These are phyloP conservation scores for Hephaestus fuliginosus DNA, from an alignment of 2,797 vertebrate genomes.

Conservation along the genomic window DNA sequence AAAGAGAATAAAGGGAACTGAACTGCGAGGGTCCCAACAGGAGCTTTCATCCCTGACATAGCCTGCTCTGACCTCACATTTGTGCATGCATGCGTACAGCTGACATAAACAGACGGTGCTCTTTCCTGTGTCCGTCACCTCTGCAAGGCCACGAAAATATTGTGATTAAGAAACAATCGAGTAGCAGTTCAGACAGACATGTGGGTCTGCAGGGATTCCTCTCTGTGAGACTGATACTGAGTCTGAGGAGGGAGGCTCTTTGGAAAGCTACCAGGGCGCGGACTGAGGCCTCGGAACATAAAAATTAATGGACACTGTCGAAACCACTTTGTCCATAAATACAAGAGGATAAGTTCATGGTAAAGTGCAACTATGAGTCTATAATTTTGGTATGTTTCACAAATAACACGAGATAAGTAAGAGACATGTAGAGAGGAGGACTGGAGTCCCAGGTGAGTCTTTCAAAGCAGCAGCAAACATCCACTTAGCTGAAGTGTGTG, in stretches of 20 bases:
- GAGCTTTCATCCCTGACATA: constrained; percentile 47
- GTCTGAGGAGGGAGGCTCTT: constrained; percentile 47
- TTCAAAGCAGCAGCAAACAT: constrained; percentile 9
- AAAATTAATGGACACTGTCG: constrained; percentile 52
- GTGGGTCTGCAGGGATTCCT: constrained; percentile 52
- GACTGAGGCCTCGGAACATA: constrained; percentile 50
- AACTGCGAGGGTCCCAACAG: constrained; percentile 54
- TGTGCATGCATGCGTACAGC: constrained; percentile 7
- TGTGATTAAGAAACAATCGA: constrained; percentile 82
- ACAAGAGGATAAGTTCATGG: constrained; percentile 6
- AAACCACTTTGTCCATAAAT: constrained; percentile 58
- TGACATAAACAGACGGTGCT: constrained; percentile 29
- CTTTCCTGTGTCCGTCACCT: constrained; percentile 54
- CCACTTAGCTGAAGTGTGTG: neutral
- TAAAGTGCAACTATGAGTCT: constrained; percentile 10
- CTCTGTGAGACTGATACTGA: constrained; percentile 71
- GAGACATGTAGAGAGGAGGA: constrained; percentile 2
- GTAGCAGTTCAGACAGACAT: constrained; percentile 65
- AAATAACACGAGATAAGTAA: constrained; percentile 15
- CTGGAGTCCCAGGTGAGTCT: neutral
- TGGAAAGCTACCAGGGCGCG: constrained; percentile 57
- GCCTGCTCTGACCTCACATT: constrained; percentile 29
- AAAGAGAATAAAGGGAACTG: constrained; percentile 75
- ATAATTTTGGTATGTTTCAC: constrained; percentile 12
- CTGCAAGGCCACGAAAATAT: constrained; percentile 79